These are phyloP conservation scores for Maniola hyperantus DNA, from an alignment of 2,888 invertebrate species.

Conservation along the genomic window DNA sequence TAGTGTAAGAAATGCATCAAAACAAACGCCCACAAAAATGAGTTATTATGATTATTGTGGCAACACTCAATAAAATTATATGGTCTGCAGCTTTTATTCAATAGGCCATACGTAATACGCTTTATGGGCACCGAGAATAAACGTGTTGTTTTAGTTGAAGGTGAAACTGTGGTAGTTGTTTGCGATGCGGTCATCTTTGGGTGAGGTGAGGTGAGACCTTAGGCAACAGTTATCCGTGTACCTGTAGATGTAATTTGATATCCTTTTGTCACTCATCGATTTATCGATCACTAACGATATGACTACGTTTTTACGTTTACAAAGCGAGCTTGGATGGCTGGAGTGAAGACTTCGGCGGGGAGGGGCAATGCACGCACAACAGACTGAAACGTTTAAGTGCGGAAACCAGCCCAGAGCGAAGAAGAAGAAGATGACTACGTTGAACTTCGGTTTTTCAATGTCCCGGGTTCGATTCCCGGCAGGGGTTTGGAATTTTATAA, in stretches of 20 bases:
- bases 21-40: background rate
- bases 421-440: too few relatives aligned
- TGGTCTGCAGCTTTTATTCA: slow-evolving; percentile 46
- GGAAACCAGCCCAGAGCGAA: too few relatives aligned
- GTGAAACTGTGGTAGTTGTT: slow-evolving; percentile 57
- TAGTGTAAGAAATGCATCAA: background rate
- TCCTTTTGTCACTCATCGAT: background rate
- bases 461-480: too few relatives aligned
- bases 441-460: too few relatives aligned
- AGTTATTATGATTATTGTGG: slow-evolving; percentile 13
- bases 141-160: slow-evolving; percentile 52
- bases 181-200: slow-evolving; percentile 67
- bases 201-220: slow-evolving; percentile 23
- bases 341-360: too few relatives aligned
- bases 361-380: too few relatives aligned
- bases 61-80: slow-evolving; percentile 45
- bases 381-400: too few relatives aligned
- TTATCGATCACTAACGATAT: too few relatives aligned
- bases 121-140: slow-evolving; percentile 42
- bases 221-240: slow-evolving; percentile 1
- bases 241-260: too few relatives aligned
- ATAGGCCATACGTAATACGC: slow-evolving; percentile 46
- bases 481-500: too few relatives aligned
- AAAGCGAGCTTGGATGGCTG: too few relatives aligned
- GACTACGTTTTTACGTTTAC: too few relatives aligned